Base-by-base conservation (phyloP, 2,797 vertebrate species). In the Enteromius afrohamiltoni region DNA sequence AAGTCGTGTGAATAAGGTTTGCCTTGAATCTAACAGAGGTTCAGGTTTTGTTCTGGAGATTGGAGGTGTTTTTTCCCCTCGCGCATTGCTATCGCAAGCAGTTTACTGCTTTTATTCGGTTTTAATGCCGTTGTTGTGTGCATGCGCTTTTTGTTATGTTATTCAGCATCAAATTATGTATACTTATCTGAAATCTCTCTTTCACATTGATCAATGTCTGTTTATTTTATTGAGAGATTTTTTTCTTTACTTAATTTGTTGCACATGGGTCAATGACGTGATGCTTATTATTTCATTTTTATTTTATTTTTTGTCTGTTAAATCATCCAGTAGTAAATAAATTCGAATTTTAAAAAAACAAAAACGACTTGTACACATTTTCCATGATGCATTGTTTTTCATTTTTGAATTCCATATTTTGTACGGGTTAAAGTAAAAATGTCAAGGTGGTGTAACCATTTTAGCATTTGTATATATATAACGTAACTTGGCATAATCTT, bases 211-310 rank as follows among this genome's bases (percentile, higher is more conserved):
- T 68, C 62, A 49, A 3, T 13, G 9, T 79, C 77, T 47, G 31
- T 23, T 31, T 31, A 31, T 47, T 21, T 2, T 31, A 21, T 21
- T 45, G 23, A 45, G 23, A 47, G 13, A 47, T 0, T 8, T 51
- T 51, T 79, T 51, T 79, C 5, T 42, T 73, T 73, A 21, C 49
- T 55, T 65, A 1, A 37, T 79, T 21, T 51, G 45, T 77, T 31
- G 16, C 37, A 13, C 10, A 77, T 31, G n/a, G n/a, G 55, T 64
- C 75, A 47, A 3, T 45, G 58, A 9, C 58, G 1, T 19, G 14
- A 16, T 51, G 4, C 6, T 53, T 7, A n/a, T 31, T 19, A 23
- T 34, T 74, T 10, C 1, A 9, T 40, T 40, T 40, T 40, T 71
- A 17, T 3, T 47, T 3, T 45, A 31, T 11, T 42, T 42, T 42